Percentiles rank a stretch among this genome's conserved stretches.
phyloP scores from a whole-genome alignment of 2,113 vertebrate genomes.

The Promerops cafer region DNA sequence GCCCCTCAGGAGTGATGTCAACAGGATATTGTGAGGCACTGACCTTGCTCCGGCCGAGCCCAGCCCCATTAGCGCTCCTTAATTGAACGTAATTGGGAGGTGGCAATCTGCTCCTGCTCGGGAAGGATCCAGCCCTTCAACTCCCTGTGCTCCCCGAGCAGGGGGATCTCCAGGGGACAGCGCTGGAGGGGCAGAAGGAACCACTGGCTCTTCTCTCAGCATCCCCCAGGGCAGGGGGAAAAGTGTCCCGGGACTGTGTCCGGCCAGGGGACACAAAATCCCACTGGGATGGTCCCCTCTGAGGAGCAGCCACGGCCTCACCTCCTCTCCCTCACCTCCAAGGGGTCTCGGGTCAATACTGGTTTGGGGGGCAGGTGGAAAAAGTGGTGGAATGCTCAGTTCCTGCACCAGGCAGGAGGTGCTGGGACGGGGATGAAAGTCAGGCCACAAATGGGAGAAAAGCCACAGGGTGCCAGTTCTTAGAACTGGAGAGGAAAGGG shows the following conservation, averaged over 20 bases:
- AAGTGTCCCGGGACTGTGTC: slow-evolving; percentile 59
- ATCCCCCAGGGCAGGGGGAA: slow-evolving; percentile 42
- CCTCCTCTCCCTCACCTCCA: slow-evolving; percentile 69
- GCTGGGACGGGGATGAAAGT: slow-evolving; percentile 67
- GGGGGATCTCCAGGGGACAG: neutral
- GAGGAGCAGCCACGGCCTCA: slow-evolving; percentile 65
- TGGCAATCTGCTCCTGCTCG: slow-evolving; percentile 49
- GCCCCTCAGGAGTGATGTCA: slow-evolving; percentile 57
- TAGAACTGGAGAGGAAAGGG: neutral
- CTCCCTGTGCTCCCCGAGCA: neutral
- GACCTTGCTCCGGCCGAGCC: slow-evolving; percentile 69
- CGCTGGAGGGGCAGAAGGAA: neutral
- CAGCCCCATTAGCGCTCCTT: slow-evolving; percentile 72
- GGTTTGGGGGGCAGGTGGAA: slow-evolving; percentile 77
- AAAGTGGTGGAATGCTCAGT: slow-evolving; percentile 78
- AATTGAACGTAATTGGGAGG: slow-evolving; percentile 77
- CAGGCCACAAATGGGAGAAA: neutral
- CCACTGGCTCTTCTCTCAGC: slow-evolving; percentile 63
- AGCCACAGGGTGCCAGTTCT: neutral
- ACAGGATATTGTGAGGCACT: slow-evolving; percentile 68
- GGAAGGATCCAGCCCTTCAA: slow-evolving; percentile 59
- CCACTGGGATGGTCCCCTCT: slow-evolving; percentile 63
- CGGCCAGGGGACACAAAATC: slow-evolving; percentile 53
- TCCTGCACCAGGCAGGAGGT: slow-evolving; percentile 73
- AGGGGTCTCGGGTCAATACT: slow-evolving; percentile 80